Evolutionary conservation across 2,888 invertebrate species (phyloP), one percentile per base, ranked within the genome.

Genomic region (Rotaria magnacalcarata): DNA sequence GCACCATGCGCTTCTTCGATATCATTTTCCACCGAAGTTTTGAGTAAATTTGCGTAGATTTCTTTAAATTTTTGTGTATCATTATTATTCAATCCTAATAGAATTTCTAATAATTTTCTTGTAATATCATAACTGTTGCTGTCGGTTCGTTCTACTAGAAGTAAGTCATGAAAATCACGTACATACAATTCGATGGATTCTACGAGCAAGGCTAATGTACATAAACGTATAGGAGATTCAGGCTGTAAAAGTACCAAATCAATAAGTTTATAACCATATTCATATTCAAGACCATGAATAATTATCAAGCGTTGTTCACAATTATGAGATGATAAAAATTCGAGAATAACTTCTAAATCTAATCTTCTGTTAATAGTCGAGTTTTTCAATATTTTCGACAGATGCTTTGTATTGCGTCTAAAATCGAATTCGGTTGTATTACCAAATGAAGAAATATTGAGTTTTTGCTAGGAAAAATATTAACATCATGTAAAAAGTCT

Each of bases 271-370:
- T 47, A 80, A n/a, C n/a, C 2, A 24, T 80, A 47, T 80, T 80
- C 80, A 80, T 24, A 47, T 43, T 80, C 80, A n/a, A 80, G 47
- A 47, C 47, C 47, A n/a, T n/a, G 24, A n/a, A 80, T 8, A n/a
- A 80, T 6, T n/a, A 80, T 24, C 14, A 80, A 5, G n/a, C 80
- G 80, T 80, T 80, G 43, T 47, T 80, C 80, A 47, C 43, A 24
- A 47, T 47, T 80, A 14, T 24, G 47, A 4, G 80, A 24, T 43
- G 80, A 80, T 43, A 80, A 6, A 47, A 80, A 80, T 19, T n/a
- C 47, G n/a, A 80, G 24, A 47, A 80, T 80, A 47, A 16, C 47
- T n/a, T 80, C 80, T n/a, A 80, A n/a, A 80, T 80, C 80, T n/a
- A 80, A n/a, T 47, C 5, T 47, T 19, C 34, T 24, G n/a, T 24